These are phyloP conservation scores for Hirtodrosophila cameraria DNA, from an alignment of 2,888 invertebrate genomes.

Conservation along the genomic window DNA sequence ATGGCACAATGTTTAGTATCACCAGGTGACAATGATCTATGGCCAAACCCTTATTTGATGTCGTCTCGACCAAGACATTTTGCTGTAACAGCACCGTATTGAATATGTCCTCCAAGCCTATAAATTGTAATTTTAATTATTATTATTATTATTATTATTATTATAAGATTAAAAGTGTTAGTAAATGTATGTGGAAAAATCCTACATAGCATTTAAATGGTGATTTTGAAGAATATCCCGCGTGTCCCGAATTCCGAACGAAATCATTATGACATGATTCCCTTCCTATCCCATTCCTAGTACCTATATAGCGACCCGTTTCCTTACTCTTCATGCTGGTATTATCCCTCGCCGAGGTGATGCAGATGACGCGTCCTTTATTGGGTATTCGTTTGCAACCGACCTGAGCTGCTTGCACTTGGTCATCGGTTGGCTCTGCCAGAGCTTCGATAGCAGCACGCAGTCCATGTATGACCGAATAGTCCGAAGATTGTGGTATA, in stretches of 20 bases:
- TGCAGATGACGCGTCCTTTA: conserved; percentile 93
- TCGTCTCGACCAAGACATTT: conserved; percentile 88
- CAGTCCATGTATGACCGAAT: conserved; percentile 92
- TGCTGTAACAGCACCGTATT: conserved; percentile 91
- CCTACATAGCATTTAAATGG: too few relatives aligned
- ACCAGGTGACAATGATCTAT: conserved; percentile 96
- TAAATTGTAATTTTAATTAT: not conserved
- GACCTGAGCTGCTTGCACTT: conserved; percentile 85
- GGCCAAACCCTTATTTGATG: conserved; percentile 87
- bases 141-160: too few relatives aligned
- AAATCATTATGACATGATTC: too few relatives aligned
- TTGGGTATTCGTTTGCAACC: conserved; percentile 81
- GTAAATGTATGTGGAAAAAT: too few relatives aligned
- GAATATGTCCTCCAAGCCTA: conserved; percentile 92
- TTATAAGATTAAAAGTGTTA: too few relatives aligned
- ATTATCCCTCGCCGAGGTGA: conserved; percentile 95
- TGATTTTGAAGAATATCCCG: too few relatives aligned
- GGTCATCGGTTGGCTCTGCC: conserved; percentile 91
- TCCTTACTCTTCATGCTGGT: conserved; percentile 91
- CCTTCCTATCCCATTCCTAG: too few relatives aligned
- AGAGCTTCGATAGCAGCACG: conserved; percentile 94
- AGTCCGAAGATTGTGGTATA: conserved; percentile 86
- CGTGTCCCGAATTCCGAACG: too few relatives aligned
- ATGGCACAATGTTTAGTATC: conserved; percentile 94
- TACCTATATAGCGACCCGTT: too few relatives aligned